phyloP scores from a whole-genome alignment of 2,888 invertebrate species.

The Brenthis ino region DNA sequence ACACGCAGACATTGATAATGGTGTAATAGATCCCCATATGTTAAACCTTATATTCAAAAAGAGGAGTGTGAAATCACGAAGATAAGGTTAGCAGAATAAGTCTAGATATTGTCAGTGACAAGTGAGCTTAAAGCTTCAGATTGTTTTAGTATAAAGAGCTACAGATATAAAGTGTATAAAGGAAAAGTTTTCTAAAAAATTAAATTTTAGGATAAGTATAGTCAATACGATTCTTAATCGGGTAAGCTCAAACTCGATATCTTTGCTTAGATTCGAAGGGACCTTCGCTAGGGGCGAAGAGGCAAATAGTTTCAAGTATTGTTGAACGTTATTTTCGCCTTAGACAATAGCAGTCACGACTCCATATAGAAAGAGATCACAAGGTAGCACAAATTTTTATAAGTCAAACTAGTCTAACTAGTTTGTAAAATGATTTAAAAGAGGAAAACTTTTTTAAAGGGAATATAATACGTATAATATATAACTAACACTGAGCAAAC shows the following conservation, averaged over 20 bases:
- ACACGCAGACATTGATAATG: constrained; percentile 5
- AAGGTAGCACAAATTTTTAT: constrained; percentile 53
- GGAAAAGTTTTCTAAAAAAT: constrained; percentile 4
- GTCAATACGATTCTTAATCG: constrained; percentile 12
- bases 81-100: constrained; percentile 1
- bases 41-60: constrained; percentile 17
- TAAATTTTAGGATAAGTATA: constrained; percentile 12
- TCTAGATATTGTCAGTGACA: constrained; percentile 15
- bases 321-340: constrained; percentile 59
- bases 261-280: constrained; percentile 20
- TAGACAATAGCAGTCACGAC: constrained; percentile 59
- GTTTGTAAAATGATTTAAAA: constrained; percentile 35
- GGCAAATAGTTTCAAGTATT: constrained; percentile 61
- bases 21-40: constrained; percentile 30
- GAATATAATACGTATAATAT: constrained; percentile 14
- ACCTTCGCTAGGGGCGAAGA: constrained; percentile 41
- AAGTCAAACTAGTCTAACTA: constrained; percentile 44
- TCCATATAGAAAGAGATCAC: constrained; percentile 61
- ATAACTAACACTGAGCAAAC: constrained; percentile 62
- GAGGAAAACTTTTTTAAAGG: constrained; percentile 16
- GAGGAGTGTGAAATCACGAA: constrained; percentile 16
- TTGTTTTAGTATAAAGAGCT: constrained; percentile 24
- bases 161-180: constrained; percentile 18
- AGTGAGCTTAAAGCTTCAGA: constrained; percentile 28
- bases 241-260: constrained; percentile 32